These are phyloP conservation scores for Rhynchopsitta pachyrhyncha DNA, from an alignment of 2,113 vertebrate genomes.

Conservation along the genomic window DNA sequence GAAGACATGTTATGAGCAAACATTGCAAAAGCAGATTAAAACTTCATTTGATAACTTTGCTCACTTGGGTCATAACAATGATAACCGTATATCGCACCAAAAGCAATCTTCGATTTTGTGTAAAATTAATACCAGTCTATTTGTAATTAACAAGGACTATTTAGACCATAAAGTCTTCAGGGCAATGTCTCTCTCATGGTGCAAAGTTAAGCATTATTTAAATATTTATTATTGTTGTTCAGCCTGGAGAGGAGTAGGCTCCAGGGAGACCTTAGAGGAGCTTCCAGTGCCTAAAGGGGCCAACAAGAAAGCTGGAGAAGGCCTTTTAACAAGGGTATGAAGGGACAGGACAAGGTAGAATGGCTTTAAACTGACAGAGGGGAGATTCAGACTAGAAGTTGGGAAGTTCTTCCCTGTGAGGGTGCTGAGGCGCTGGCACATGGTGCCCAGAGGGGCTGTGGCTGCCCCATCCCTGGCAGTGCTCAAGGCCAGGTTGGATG, in stretches of 20 bases:
- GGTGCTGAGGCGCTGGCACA: neutral
- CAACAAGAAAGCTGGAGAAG: neutral
- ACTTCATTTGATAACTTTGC: neutral
- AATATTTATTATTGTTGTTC: neutral
- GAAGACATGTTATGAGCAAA: neutral
- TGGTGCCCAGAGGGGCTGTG: neutral
- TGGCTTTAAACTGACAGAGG: neutral
- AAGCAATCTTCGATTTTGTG: neutral
- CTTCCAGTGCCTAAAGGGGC: neutral
- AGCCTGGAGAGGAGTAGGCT: neutral
- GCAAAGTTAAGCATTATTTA: neutral
- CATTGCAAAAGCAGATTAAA: neutral
- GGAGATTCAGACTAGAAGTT: neutral
- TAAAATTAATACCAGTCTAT: slow-evolving; percentile 4
- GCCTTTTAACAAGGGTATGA: neutral
- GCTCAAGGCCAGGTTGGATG: neutral
- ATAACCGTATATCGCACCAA: neutral
- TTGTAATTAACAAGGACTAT: slow-evolving; percentile 15
- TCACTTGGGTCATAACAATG: neutral
- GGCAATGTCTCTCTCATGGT: neutral
- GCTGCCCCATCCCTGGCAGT: neutral
- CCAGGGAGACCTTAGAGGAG: neutral
- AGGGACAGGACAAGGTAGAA: neutral
- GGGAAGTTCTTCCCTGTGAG: neutral
- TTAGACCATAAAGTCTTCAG: neutral